Conservation (phyloP, 2,797 vertebrate genomes). For the Alfaro cultratus region DNA sequence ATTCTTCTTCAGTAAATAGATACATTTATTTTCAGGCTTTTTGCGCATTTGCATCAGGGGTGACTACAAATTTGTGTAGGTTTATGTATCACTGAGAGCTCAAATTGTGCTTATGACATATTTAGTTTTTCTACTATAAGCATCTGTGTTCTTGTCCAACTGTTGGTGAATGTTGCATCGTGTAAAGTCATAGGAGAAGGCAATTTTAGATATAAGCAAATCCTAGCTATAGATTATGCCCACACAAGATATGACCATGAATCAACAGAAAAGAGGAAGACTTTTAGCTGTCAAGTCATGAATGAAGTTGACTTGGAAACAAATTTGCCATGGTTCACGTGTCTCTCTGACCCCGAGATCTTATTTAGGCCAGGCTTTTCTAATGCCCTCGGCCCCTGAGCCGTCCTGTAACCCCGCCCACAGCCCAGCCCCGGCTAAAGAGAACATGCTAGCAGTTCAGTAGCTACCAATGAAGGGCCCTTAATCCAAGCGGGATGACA, state of each 20-base stretch:
- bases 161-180: slow-evolving; percentile 33
- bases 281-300: slow-evolving; percentile 73
- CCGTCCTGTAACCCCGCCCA: slow-evolving; percentile 58
- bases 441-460: slow-evolving; percentile 69
- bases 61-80: not conserved
- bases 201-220: slow-evolving; percentile 35
- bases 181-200: slow-evolving; percentile 32
- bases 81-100: slow-evolving; percentile 69
- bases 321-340: slow-evolving; percentile 76
- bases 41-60: not conserved
- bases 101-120: slow-evolving; percentile 58
- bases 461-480: slow-evolving; percentile 74
- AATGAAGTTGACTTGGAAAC: slow-evolving; percentile 75
- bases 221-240: slow-evolving; percentile 45
- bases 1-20: not conserved
- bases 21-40: not conserved
- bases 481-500: slow-evolving; percentile 82
- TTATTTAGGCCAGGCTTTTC: slow-evolving; percentile 71
- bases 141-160: slow-evolving; percentile 26
- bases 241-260: slow-evolving; percentile 63
- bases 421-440: slow-evolving; percentile 51
- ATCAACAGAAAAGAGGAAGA: slow-evolving; percentile 70
- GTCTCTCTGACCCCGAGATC: slow-evolving; percentile 71
- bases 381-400: slow-evolving; percentile 59
- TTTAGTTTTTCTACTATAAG: slow-evolving; percentile 52